Conservation (phyloP, 2,888 invertebrate genomes). For the Cheilosia scutellata region DNA sequence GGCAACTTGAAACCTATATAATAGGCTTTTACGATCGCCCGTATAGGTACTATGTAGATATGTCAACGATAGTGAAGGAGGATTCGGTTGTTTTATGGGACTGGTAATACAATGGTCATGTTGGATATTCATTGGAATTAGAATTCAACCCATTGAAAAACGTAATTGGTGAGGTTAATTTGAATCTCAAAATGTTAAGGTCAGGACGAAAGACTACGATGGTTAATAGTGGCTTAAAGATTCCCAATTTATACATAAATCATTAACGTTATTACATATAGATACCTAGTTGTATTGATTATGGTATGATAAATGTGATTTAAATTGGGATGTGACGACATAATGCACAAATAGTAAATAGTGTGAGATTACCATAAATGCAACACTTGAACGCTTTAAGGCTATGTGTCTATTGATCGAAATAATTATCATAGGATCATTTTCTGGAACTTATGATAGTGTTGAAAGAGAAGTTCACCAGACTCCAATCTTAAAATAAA, state of each 20-base stretch:
- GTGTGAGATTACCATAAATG: too few species aligned
- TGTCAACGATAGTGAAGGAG: not conserved
- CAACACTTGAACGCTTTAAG: too few species aligned
- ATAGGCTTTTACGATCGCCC: conserved; percentile 14
- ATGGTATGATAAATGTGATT: not conserved
- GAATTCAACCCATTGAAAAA: conserved; percentile 23
- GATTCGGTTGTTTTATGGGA: not conserved
- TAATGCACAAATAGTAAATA: not conserved
- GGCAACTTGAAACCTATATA: conserved; percentile 1
- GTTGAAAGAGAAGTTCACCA: too few species aligned
- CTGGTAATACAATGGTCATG: conserved; percentile 3
- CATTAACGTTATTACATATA: not conserved
- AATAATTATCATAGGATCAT: too few species aligned
- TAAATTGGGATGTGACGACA: conserved; percentile 4
- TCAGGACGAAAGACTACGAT: conserved; percentile 10
- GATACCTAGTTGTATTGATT: not conserved
- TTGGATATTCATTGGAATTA: conserved; percentile 5
- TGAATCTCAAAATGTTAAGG: conserved; percentile 4
- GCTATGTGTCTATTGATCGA: too few species aligned
- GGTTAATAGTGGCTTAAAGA: not conserved
- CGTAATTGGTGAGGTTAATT: conserved; percentile 17
- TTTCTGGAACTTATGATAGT: too few species aligned
- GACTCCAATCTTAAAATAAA: too few species aligned
- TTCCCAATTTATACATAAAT: conserved; percentile 12
- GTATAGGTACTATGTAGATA: too few species aligned